phyloP scores from a whole-genome alignment of 2,797 vertebrate species.

The Philypnodon macrostomus region DNA sequence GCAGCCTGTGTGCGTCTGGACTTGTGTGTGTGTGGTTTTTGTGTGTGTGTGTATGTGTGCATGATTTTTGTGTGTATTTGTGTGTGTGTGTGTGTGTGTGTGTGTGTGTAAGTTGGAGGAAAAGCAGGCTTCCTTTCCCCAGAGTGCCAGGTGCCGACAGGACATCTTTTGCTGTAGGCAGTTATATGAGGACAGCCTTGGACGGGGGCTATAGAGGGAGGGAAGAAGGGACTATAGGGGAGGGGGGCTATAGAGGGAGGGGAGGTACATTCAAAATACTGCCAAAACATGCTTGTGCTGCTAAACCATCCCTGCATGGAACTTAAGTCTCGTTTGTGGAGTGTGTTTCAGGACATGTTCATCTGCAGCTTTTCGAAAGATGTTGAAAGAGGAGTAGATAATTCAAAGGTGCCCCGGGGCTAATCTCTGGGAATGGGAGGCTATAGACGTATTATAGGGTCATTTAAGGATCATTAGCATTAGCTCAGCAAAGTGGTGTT shows the following conservation, averaged over 20 bases:
- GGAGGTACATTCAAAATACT: slow-evolving; percentile 44
- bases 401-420: slow-evolving; percentile 4
- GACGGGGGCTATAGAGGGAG: slow-evolving; percentile 9
- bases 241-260: too few relatives aligned
- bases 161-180: slow-evolving; percentile 71
- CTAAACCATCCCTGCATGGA: slow-evolving; percentile 10
- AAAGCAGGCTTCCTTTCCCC: slow-evolving; percentile 54
- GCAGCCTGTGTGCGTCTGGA: slow-evolving; percentile 1
- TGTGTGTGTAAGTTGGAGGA: slow-evolving; percentile 29
- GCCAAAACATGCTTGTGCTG: slow-evolving; percentile 58
- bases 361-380: neutral
- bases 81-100: slow-evolving; percentile 6
- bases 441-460: slow-evolving; percentile 8
- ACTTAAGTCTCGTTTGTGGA: neutral
- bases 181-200: slow-evolving; percentile 67
- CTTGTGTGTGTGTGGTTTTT: neutral
- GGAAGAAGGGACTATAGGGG: too few relatives aligned
- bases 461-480: slow-evolving; percentile 10
- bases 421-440: slow-evolving; percentile 2
- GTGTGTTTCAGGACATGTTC: slow-evolving; percentile 7
- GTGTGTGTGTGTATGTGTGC: neutral
- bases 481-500: slow-evolving; percentile 3
- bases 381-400: slow-evolving; percentile 5
- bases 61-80: neutral
- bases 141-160: slow-evolving; percentile 69